Conservation (phyloP, 2,797 vertebrate genomes). For the Hoplostethus mediterraneus region DNA sequence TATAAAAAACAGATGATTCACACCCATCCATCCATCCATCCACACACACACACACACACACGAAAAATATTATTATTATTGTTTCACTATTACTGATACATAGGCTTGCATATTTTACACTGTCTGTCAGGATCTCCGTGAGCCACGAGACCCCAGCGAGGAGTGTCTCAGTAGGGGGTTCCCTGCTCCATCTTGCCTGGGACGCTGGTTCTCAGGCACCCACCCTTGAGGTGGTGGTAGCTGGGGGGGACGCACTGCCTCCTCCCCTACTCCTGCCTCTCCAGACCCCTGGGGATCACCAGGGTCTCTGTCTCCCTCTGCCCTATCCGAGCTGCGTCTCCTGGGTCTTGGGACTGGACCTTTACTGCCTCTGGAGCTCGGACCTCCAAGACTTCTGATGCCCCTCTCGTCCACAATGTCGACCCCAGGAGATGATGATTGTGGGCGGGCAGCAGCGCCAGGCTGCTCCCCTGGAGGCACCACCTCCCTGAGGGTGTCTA, state of each 20-base stretch:
- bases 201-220: slow-evolving; percentile 69
- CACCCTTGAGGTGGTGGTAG: slow-evolving; percentile 41
- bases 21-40: too few species aligned
- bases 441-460: neutral
- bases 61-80: too few species aligned
- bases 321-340: slow-evolving; percentile 4
- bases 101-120: neutral
- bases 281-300: neutral
- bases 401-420: slow-evolving; percentile 38
- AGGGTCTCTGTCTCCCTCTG: neutral
- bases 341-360: slow-evolving; percentile 60
- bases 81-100: too few species aligned
- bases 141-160: slow-evolving; percentile 8
- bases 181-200: slow-evolving; percentile 57
- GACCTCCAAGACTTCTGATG: neutral
- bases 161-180: slow-evolving; percentile 57
- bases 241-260: slow-evolving; percentile 15
- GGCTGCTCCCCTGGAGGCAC: neutral
- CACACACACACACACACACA: neutral
- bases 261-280: neutral
- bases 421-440: slow-evolving; percentile 4
- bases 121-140: slow-evolving; percentile 24
- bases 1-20: neutral
- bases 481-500: slow-evolving; percentile 86
- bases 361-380: slow-evolving; percentile 23